A percentile compares a stretch with the other conserved stretches of the same genome.
phyloP scores from a whole-genome alignment of 2,113 vertebrate species.

The Corynorhinus townsendii region DNA sequence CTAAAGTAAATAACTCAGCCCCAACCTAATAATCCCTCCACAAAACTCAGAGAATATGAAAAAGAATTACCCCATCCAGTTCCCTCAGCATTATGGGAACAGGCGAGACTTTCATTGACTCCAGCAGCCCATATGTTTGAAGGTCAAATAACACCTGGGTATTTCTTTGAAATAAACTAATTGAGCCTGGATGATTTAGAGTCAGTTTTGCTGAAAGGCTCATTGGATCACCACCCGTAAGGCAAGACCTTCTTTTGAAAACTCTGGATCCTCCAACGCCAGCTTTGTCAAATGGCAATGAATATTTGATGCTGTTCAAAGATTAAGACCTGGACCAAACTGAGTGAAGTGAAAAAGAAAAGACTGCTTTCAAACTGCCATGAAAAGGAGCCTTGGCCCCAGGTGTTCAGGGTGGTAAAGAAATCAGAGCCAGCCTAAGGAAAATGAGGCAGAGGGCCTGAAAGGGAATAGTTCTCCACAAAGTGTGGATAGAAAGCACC shows the following conservation, averaged over 20 bases:
- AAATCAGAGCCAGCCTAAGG: conserved; percentile 28
- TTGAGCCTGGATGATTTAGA: conserved; percentile 62
- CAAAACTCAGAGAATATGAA: conserved; percentile 40
- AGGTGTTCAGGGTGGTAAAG: conserved; percentile 45
- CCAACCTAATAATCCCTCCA: conserved; percentile 41
- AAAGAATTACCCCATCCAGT: neutral
- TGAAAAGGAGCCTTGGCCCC: neutral
- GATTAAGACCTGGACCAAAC: conserved; percentile 29
- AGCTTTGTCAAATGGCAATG: conserved; percentile 1
- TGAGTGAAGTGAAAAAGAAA: neutral
- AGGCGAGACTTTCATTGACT: conserved; percentile 55
- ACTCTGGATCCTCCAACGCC: neutral
- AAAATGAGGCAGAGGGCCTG: neutral
- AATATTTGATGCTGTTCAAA: conserved; percentile 45
- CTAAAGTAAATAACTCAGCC: conserved; percentile 45
- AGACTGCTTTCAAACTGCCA: neutral
- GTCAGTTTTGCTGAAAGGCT: conserved; percentile 44
- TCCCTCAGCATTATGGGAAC: conserved; percentile 24
- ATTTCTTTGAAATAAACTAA: conserved; percentile 71
- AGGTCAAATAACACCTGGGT: conserved; percentile 72
- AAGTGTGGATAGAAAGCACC: neutral
- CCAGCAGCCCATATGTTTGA: conserved; percentile 53
- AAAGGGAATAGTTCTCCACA: neutral
- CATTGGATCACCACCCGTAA: neutral
- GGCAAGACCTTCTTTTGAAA: conserved; percentile 36